Evolutionary conservation across 1,140 invertebrate species (phyloP).

Genomic region (Orchesella cincta): DNA sequence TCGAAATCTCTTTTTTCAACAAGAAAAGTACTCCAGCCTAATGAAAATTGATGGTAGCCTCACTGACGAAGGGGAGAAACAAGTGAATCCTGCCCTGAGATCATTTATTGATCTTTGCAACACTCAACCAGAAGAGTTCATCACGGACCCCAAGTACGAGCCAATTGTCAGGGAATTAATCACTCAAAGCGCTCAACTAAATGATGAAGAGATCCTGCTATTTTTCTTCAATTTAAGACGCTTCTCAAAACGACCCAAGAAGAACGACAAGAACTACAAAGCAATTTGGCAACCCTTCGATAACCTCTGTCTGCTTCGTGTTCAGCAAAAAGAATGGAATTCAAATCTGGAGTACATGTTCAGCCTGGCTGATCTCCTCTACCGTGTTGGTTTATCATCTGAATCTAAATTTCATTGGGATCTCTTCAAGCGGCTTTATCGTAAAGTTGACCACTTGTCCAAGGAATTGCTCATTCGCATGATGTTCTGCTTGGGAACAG

Average conservation of each 20-base stretch:
- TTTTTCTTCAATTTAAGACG: neutral
- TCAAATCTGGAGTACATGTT: neutral
- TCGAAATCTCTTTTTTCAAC: neutral
- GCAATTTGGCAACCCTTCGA: neutral
- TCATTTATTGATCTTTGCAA: neutral
- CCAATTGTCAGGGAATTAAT: neutral
- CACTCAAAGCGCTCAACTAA: neutral
- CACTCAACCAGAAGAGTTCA: neutral
- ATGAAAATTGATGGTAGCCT: neutral
- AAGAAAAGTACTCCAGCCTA: neutral
- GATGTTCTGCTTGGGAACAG: neutral
- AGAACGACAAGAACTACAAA: neutral
- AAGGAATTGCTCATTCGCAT: neutral
- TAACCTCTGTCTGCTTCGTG: neutral
- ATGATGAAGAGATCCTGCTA: neutral
- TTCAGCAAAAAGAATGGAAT: neutral
- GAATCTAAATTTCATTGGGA: slow-evolving; percentile 7
- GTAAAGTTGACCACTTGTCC: neutral
- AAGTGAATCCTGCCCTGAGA: neutral
- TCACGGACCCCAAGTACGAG: neutral
- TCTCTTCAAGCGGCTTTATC: neutral
- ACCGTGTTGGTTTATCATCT: neutral
- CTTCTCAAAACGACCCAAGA: neutral
- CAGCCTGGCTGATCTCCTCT: slow-evolving; percentile 3
- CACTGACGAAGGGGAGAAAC: neutral